These are phyloP conservation scores for Anseranas semipalmata DNA, from an alignment of 2,113 vertebrate genomes.

Conservation along the genomic window DNA sequence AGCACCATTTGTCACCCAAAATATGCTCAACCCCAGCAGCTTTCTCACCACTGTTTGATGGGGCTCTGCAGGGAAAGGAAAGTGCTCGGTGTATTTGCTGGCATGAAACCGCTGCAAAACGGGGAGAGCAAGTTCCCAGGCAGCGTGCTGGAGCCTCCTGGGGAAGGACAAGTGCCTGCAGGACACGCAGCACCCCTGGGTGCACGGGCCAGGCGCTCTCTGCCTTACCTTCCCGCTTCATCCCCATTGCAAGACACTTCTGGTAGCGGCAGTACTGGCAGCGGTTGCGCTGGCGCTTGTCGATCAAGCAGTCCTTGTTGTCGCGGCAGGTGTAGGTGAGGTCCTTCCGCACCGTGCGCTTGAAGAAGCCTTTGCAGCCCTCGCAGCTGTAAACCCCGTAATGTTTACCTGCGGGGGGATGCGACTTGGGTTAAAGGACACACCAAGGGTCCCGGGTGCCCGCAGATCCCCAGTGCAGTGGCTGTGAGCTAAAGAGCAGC, in stretches of 20 bases:
- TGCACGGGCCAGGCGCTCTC: background rate
- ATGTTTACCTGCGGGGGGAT: conserved; percentile 85
- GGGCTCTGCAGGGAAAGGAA: background rate
- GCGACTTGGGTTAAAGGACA: background rate
- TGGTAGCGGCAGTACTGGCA: conserved; percentile 99
- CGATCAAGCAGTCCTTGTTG: conserved; percentile 97
- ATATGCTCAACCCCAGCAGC: background rate
- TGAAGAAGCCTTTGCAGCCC: conserved; percentile 99
- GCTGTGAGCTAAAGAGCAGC: background rate
- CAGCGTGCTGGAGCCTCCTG: background rate
- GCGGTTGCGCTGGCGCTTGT: conserved; percentile 98
- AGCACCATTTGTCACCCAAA: background rate
- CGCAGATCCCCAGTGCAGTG: background rate
- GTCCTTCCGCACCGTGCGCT: conserved; percentile 96
- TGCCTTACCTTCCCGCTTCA: conserved; percentile 98
- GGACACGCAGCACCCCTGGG: background rate
- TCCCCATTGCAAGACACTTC: conserved; percentile 99
- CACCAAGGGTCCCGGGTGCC: accelerated
- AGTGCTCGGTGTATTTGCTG: background rate
- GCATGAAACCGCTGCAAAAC: background rate
- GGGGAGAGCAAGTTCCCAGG: background rate
- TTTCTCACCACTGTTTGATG: background rate
- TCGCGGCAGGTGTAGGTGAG: conserved; percentile 96
- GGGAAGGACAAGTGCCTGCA: accelerated
- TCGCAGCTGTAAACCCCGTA: conserved; percentile 99